Evolutionary conservation across 2,888 invertebrate species (phyloP).

Genomic region (Nomada hirtipes): DNA sequence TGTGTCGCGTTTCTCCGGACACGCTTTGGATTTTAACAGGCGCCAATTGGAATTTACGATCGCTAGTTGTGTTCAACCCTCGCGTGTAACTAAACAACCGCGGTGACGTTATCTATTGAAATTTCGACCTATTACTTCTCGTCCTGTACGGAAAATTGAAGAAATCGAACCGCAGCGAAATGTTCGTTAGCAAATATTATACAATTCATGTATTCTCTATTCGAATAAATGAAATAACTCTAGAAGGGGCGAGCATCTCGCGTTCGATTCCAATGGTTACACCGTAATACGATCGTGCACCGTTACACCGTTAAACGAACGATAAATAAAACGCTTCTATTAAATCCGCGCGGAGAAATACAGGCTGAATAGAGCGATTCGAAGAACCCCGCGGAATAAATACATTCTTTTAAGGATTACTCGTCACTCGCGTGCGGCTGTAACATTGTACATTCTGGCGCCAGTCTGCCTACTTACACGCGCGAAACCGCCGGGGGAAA

Average conservation of each 20-base stretch:
- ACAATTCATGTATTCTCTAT: too few relatives aligned
- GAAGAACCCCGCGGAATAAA: slow-evolving; percentile 38
- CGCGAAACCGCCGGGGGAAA: slow-evolving; percentile 34
- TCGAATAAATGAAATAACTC: too few relatives aligned
- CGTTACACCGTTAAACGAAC: slow-evolving; percentile 31
- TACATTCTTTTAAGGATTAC: slow-evolving; percentile 46
- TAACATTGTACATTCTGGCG: slow-evolving; percentile 47
- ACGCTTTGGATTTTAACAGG: slow-evolving; percentile 65
- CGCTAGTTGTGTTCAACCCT: neutral
- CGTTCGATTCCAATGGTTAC: neutral
- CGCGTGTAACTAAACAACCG: neutral
- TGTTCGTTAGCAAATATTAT: too few relatives aligned
- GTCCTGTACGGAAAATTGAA: too few relatives aligned
- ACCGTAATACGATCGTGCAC: slow-evolving; percentile 17
- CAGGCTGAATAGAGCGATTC: slow-evolving; percentile 51
- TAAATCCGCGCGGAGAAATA: slow-evolving; percentile 37
- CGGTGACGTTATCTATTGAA: too few relatives aligned
- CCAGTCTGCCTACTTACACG: slow-evolving; percentile 45
- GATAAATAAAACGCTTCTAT: slow-evolving; percentile 45
- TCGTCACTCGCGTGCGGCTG: slow-evolving; percentile 29
- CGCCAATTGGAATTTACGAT: slow-evolving; percentile 64
- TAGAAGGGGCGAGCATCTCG: too few relatives aligned
- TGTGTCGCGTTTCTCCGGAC: slow-evolving; percentile 59
- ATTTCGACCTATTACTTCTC: too few relatives aligned
- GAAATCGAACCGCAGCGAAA: too few relatives aligned